Conservation (phyloP, 1,140 invertebrate genomes). For the Drosophila punjabiensis region DNA sequence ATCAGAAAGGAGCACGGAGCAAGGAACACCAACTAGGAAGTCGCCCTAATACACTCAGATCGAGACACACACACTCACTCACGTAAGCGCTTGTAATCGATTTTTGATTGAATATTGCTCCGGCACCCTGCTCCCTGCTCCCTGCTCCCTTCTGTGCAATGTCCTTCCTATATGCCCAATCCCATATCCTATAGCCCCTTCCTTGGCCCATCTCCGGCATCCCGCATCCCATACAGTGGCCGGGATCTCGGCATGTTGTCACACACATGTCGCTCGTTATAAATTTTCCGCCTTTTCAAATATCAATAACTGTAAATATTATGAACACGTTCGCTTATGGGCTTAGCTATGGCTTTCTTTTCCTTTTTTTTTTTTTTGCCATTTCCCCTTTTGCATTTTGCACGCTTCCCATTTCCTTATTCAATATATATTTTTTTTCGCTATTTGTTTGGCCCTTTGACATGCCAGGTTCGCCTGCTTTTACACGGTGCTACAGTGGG, state of each 20-base stretch:
- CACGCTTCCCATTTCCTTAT: slow-evolving; percentile 11
- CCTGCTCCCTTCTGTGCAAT: slow-evolving; percentile 24
- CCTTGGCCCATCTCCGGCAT: background rate
- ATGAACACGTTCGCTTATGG: slow-evolving; percentile 84
- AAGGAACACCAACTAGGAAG: slow-evolving; percentile 11
- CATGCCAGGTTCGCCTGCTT: slow-evolving; percentile 43
- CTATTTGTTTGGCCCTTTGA: slow-evolving; percentile 60
- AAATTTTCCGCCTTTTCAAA: slow-evolving; percentile 85
- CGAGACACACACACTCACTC: slow-evolving; percentile 7
- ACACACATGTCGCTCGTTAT: slow-evolving; percentile 85
- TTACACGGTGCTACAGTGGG: slow-evolving; percentile 7
- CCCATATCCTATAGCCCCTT: background rate
- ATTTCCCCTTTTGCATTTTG: slow-evolving; percentile 8
- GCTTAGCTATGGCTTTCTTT: slow-evolving; percentile 64
- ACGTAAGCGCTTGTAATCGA: slow-evolving; percentile 78
- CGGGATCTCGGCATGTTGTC: slow-evolving; percentile 66
- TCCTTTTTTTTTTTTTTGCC: slow-evolving; percentile 6
- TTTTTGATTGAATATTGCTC: slow-evolving; percentile 85
- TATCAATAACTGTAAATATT: slow-evolving; percentile 85
- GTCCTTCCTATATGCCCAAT: slow-evolving; percentile 4
- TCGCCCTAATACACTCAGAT: slow-evolving; percentile 41
- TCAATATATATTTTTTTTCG: slow-evolving; percentile 32
- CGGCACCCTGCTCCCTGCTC: background rate
- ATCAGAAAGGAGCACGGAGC: slow-evolving; percentile 2
- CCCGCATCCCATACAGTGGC: background rate